Base-by-base conservation (phyloP, 2,113 vertebrate species). In the Mormyrus lacerda region DNA sequence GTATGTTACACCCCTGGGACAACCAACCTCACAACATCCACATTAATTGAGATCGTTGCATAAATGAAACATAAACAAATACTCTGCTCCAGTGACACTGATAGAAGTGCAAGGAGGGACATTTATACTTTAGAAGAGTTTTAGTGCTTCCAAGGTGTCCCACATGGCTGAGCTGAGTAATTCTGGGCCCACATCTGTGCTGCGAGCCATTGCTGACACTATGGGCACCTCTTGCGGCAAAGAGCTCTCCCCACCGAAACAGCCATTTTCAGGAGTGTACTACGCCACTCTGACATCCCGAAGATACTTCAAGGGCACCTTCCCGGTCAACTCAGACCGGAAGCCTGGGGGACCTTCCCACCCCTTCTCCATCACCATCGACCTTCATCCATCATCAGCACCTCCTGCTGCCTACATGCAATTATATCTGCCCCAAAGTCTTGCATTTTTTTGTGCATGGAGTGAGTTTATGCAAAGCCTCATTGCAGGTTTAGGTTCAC, bases 371-470 rank as follows among this genome's bases (percentile, higher is more conserved):
- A 91, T 73, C 85, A 89, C 50, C 69, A 39, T 39, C 27, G 1
- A n/a, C 48, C 13, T 87, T 48, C 85, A 53, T 87, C 85, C 31
- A n/a, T 35, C 35, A 19, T 35, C 48, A 19, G 31, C 13, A 42
- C 48, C 82, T 79, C 86, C 61, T 73, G 83, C 90, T 91, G 61
- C 50, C 92, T 90, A 85, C 90, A 91, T 55, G 69, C 87, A 53
- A 87, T 85, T 48, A 88, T 88, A 31, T 21, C 61, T 51, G 47
- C 65, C 27, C 21, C 13, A 65, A 44, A 19, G n/a, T 47, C 31
- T 39, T 39, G 15, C 73, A 27, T 79, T 79, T 27, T 27, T 79
- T 31, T 27, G 27, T 79, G 82, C 21, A 21, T 47, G 19, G 39
- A 17, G 82, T 47, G 24, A 11, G 10, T 48, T 48, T n/a, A 9